Conservation (phyloP, 2,113 vertebrate species). For the Prunella fulvescens region DNA sequence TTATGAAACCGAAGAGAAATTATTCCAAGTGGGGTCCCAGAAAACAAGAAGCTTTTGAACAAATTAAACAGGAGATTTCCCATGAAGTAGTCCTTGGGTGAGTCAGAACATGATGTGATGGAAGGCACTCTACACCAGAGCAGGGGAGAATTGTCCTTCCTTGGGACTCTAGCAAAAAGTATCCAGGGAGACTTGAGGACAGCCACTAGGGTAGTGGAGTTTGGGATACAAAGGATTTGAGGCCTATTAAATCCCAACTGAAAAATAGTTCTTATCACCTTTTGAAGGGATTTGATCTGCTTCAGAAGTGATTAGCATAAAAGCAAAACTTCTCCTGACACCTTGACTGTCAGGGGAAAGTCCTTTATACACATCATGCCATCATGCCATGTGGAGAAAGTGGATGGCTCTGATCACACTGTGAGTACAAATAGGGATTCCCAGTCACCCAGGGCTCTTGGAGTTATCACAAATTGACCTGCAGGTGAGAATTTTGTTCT, state of each 20-base stretch:
- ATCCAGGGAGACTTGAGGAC: background rate
- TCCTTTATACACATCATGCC: background rate
- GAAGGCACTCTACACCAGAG: accelerated
- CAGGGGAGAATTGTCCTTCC: background rate
- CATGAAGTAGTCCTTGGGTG: background rate
- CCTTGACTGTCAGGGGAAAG: background rate
- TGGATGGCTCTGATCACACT: background rate
- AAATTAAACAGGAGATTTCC: background rate
- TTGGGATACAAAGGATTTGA: background rate
- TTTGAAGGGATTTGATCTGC: background rate
- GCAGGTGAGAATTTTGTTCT: background rate
- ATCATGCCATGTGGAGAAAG: background rate
- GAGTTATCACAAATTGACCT: background rate
- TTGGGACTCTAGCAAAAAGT: background rate
- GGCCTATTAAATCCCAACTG: too few relatives aligned
- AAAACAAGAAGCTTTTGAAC: background rate
- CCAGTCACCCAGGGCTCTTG: background rate
- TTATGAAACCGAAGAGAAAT: background rate
- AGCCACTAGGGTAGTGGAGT: background rate
- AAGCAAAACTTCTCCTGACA: background rate
- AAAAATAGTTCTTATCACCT: background rate
- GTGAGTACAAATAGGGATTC: background rate
- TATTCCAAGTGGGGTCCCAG: background rate
- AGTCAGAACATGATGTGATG: background rate
- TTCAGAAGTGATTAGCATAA: background rate